A percentile compares a stretch with the other conserved stretches of the same genome.
phyloP scores from a whole-genome alignment of 92 coral and sea anemone genomes.

The Phymanthus crucifer region DNA sequence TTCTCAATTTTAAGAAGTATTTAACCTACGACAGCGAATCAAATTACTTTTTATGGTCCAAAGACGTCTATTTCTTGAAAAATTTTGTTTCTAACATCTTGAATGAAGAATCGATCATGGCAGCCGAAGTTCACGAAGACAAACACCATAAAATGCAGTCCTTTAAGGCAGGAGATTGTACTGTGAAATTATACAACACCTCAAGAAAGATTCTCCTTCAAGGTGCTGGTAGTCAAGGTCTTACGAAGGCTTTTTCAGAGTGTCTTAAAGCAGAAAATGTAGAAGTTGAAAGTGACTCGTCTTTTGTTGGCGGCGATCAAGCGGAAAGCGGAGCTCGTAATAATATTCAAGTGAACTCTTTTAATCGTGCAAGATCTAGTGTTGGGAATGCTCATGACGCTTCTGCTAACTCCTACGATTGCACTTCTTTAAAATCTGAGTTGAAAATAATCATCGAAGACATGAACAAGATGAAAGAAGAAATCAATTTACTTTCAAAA shows the following conservation, averaged over 20 bases:
- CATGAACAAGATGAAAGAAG: conserved; percentile 30
- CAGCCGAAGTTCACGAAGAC: conserved; percentile 27
- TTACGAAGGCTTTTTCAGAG: conserved; percentile 22
- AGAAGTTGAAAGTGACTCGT: conserved; percentile 1
- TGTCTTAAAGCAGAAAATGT: conserved; percentile 3
- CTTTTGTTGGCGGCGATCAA: background rate
- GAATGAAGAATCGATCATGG: conserved; percentile 18
- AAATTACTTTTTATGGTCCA: conserved; percentile 29
- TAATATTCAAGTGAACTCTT: background rate
- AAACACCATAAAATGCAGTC: conserved; percentile 35
- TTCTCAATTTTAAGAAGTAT: background rate
- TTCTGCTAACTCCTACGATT: background rate
- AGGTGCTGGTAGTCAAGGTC: conserved; percentile 15
- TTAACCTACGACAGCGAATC: conserved; percentile 25
- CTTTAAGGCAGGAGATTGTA: conserved; percentile 27
- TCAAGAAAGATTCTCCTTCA: conserved; percentile 22
- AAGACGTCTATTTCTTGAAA: conserved; percentile 20
- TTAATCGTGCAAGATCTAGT: background rate
- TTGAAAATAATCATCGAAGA: background rate
- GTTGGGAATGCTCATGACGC: background rate
- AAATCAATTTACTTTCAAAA: conserved; percentile 7
- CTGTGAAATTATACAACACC: conserved; percentile 15
- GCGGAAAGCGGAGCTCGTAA: background rate
- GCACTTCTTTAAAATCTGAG: background rate
- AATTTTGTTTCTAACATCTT: conserved; percentile 22